Base-by-base conservation (phyloP, 1,140 invertebrate genomes). In the Diuraphis noxia region DNA sequence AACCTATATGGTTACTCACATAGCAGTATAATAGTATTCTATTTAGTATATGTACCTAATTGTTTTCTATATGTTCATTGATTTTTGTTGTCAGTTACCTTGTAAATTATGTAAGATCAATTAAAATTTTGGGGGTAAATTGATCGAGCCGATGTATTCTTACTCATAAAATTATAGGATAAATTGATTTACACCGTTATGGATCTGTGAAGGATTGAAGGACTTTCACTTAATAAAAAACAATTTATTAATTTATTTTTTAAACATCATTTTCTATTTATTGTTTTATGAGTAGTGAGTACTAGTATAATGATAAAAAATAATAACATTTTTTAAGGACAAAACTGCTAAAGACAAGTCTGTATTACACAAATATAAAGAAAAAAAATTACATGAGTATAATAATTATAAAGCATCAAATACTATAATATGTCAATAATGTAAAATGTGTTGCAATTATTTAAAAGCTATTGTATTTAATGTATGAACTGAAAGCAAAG, bases 301-400 rank as follows among this genome's bases (percentile, higher is more conserved):
- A 91, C 89, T 91, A 91, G 63, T 46, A 91, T 36, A 79, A 91
- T 91, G 72, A 91, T 91, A 81, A 91, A 91, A 91, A 63, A 63
- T 63, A 63, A 91, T 81, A 91, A 91, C 77, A 52, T 91, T 91
- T 90, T n/a, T 79, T 79, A 79, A 91, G 41, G 89, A 91, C 89
- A 91, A 91, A 79, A 79, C 89, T 82, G 63, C 89, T 91, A 52
- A 49, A 49, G 77, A 91, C 38, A 46, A 91, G 56, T 38, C 25
- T 43, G 89, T 81, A 52, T 49, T 81, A 91, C 77, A 91, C 34
- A 91, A 90, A 90, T 90, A 90, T 79, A 82, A 91, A 82, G 72
- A 82, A 49, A 81, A 90, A 91, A 91, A 72, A 90, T 90, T 90
- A 82, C 43, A 91, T 8, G 41, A 90, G 41, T 90, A 91, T 81